Base-by-base conservation (phyloP, 2,797 vertebrate species). In the Pipistrellus kuhlii region DNA sequence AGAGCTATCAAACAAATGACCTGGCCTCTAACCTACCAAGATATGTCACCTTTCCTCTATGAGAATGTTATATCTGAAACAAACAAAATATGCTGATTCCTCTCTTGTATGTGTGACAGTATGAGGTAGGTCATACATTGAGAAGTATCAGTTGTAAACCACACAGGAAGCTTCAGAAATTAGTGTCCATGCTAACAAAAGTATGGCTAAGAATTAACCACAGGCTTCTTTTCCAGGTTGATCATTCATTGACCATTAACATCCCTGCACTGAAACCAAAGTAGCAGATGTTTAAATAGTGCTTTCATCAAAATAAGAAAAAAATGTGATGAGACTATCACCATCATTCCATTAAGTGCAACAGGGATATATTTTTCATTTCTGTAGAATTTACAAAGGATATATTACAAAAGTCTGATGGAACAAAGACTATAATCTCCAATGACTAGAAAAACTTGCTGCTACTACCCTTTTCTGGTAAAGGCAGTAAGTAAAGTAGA, bases 131-230 rank as follows among this genome's bases (percentile, higher is more conserved):
- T 68, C 38, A 86, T 30, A 41, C 38, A 59, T 94, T 95, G 38
- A 80, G 35, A 96, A 72, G 35, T 75, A 91, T 6, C n/a, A 71
- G 53, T 15, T 83, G 18, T 25, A 90, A 77, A 83, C 8, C 25
- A 95, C 17, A 83, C 4, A 76, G 66, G 41, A 83, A 92, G 53
- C 83, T 94, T 88, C 51, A 95, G 68, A 90, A 69, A 88, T 78
- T 48, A 81, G 41, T 25, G 4, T 62, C 8, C 35, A 68, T 57
- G 84, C n/a, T 89, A 89, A 86, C 25, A 91, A 66, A 90, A 27
- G 25, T 51, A 4, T 72, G 53, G 83, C 51, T 87, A 94, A 88
- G 71, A 96, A 94, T 12, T 75, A 86, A 51, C 46, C 11, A 14
- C 2, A 88, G 38, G 38, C 41, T 17, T 44, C 73, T 92, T 90